Conservation (phyloP, 2,797 vertebrate species). For the Clarias platycephalus region DNA sequence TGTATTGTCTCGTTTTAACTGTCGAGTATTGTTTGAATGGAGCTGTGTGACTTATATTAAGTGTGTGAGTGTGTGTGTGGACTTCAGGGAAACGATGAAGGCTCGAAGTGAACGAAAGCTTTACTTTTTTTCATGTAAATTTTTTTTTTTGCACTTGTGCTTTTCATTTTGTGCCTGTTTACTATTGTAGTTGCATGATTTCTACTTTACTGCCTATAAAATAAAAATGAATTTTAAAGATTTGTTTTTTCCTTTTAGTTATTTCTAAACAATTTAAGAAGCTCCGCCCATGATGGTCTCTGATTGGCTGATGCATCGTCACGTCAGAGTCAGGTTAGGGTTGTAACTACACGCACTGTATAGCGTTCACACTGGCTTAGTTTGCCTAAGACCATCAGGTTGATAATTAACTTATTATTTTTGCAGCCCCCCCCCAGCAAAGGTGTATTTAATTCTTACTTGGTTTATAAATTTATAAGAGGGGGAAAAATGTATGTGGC, state of each 20-base stretch:
- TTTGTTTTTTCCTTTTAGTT: not conserved
- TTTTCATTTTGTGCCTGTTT: slow-evolving; percentile 48
- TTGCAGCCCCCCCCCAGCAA: not conserved
- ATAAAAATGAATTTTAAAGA: slow-evolving; percentile 60
- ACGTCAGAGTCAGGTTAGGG: not conserved
- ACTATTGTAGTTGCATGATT: slow-evolving; percentile 63
- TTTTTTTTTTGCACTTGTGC: slow-evolving; percentile 48
- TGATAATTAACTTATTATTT: not conserved
- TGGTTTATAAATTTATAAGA: no score
- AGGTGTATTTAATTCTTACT: no score
- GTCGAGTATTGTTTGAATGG: not conserved
- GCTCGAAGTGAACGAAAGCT: slow-evolving; percentile 69
- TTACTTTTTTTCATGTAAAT: slow-evolving; percentile 68
- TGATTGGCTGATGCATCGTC: not conserved
- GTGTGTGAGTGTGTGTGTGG: not conserved
- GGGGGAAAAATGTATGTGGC: no score
- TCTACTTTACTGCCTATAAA: slow-evolving; percentile 63
- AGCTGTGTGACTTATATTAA: not conserved
- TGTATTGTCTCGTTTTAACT: not conserved
- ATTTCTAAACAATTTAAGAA: not conserved
- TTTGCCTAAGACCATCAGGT: no score
- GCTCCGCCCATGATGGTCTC: not conserved
- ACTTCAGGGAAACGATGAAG: slow-evolving; percentile 59
- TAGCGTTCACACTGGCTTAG: not conserved
- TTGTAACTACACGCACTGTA: not conserved